A percentile compares a stretch with the other conserved stretches of the same genome.
Conservation (phyloP, 2,888 invertebrate genomes). For the Urechis unicinctus region DNA sequence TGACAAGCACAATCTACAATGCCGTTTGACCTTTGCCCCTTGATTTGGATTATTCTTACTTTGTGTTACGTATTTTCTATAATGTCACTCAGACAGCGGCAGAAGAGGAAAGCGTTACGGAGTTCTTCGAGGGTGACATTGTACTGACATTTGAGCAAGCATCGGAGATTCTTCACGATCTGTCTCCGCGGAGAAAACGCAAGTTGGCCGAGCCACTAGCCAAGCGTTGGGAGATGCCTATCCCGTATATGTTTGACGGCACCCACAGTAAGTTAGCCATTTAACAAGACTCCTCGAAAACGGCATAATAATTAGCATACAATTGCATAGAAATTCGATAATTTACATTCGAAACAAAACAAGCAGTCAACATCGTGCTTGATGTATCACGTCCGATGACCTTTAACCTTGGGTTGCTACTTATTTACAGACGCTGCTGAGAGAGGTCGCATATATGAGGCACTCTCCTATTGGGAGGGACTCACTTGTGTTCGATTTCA, state of each 20-base stretch:
- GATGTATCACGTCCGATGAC: too few species aligned
- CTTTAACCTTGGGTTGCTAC: too few species aligned
- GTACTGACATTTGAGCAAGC: conserved; percentile 18
- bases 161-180: conserved; percentile 12
- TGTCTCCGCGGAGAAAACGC: conserved; percentile 18
- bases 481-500: conserved; percentile 36
- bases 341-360: too few species aligned
- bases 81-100: conserved; percentile 9
- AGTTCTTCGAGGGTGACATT: conserved; percentile 21
- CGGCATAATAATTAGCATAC: background rate
- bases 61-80: too few species aligned
- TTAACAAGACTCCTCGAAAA: background rate
- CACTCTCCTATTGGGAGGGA: conserved; percentile 32
- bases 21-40: too few species aligned
- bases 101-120: conserved; percentile 5
- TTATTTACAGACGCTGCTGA: conserved; percentile 23
- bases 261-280: conserved; percentile 23
- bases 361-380: too few species aligned
- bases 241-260: conserved; percentile 34
- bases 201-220: conserved; percentile 28
- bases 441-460: conserved; percentile 22
- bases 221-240: conserved; percentile 35
- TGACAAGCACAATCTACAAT: too few species aligned
- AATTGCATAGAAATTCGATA: too few species aligned
- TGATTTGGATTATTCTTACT: too few species aligned